Base-by-base conservation (phyloP, 2,888 invertebrate species). In the Perizoma affinitatum region DNA sequence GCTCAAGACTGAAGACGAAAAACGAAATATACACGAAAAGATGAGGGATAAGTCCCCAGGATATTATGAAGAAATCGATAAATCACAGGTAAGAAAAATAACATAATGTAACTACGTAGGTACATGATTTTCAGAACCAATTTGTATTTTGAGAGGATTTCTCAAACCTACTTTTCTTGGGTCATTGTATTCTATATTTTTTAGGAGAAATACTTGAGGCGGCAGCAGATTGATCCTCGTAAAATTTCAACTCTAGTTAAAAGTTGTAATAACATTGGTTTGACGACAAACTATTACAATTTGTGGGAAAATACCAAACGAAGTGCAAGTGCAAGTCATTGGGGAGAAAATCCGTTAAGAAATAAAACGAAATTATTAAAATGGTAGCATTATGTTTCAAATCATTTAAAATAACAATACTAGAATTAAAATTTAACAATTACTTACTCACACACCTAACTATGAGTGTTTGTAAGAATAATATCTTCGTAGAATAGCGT, bases 81-180 rank as follows among this genome's bases (percentile, higher is more conserved):
- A 75, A 68, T 54, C 66, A 53, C 69, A 80, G 79, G 84, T 84
- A 78, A 48, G 62, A 11, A 9, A 8, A 6, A n/a, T n/a, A 42
- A n/a, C n/a, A 42, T n/a, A 22, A 2, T 22, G 22, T 22, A 22
- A 22, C 22, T 22, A 22, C 22, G 22, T 22, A 22, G 22, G 22
- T 22, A 22, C 22, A 22, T 22, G 22, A 22, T 22, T 22, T 22
- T 22, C 22, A 3, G 22, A 22, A 22, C 3, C 22, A 22, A 22
- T 22, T 22, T 22, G 22, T 22, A 22, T 22, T 22, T 22, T 22
- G 22, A 22, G 22, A 22, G 3, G 22, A 22, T 22, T 22, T 22
- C 3, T 38, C 10, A n/a, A 5, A 42, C 42, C 3, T 10, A 42
- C 42, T 42, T 36, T 36, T 52, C 11, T 35, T 46, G 33, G 42